Percentiles rank a stretch among this genome's conserved stretches.
Conservation (phyloP, 2,797 vertebrate species). For the Pantherophis alleghaniensis region DNA sequence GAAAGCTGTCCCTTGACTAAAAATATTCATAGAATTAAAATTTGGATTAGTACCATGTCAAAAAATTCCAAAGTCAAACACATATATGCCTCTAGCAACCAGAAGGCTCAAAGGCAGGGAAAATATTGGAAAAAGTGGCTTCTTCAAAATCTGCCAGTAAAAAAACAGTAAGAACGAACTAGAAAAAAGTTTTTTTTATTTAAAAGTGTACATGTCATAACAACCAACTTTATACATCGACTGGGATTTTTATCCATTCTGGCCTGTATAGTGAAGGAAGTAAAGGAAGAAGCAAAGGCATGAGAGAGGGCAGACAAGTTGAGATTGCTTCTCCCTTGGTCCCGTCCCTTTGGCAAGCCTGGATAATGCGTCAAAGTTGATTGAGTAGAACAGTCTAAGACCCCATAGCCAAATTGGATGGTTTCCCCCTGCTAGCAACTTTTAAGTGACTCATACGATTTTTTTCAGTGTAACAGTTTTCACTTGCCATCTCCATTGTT, state of each 20-base stretch:
- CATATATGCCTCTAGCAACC: neutral
- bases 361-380: neutral
- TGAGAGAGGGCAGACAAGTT: neutral
- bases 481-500: neutral
- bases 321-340: too few species aligned
- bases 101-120: neutral
- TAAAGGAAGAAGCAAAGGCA: neutral
- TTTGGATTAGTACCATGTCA: neutral
- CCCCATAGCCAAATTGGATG: neutral
- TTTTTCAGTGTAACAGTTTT: conserved; percentile 5
- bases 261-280: neutral
- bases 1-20: neutral
- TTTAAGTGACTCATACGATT: neutral
- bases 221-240: conserved; percentile 1
- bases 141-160: neutral
- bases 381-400: neutral
- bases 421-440: neutral
- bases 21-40: neutral
- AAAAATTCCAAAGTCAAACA: neutral
- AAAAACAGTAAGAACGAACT: neutral
- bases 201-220: conserved; percentile 31
- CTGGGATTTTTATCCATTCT: neutral
- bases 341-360: neutral
- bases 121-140: neutral
- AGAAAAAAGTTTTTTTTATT: conserved; percentile 64